These are phyloP conservation scores for Phortica okadai DNA, from an alignment of 2,888 invertebrate species.

Conservation along the genomic window DNA sequence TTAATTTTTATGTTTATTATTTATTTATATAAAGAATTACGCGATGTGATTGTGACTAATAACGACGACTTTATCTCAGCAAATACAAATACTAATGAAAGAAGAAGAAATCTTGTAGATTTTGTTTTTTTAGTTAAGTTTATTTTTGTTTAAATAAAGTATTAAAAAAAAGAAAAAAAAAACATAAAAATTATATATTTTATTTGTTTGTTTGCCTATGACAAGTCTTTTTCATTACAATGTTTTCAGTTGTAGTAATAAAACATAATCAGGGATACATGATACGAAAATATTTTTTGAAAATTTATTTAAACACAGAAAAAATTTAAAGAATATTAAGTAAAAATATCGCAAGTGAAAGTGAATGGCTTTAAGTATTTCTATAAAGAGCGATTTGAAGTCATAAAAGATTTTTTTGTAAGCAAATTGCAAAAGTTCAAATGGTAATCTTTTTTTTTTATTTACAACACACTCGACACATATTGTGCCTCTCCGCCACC, in stretches of 20 bases:
- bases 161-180: conserved; percentile 17
- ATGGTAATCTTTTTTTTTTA: not conserved
- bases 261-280: conserved; percentile 26
- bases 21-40: conserved; percentile 20
- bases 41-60: not conserved
- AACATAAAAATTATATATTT: conserved; percentile 17
- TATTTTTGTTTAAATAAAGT: conserved; percentile 22
- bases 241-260: not conserved
- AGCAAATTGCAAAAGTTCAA: not conserved
- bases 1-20: conserved; percentile 52
- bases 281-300: conserved; percentile 3
- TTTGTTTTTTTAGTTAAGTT: conserved; percentile 31
- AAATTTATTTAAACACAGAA: not conserved
- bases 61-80: conserved; percentile 24
- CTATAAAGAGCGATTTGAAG: not conserved
- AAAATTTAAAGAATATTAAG: not conserved
- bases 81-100: conserved; percentile 1
- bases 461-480: not conserved
- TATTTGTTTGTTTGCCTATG: not conserved
- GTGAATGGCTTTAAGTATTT: not conserved
- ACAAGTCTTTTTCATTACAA: not conserved
- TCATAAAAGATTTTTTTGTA: not conserved
- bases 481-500: conserved; percentile 18
- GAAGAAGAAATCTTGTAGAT: conserved; percentile 20
- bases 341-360: not conserved